phyloP scores from a whole-genome alignment of 1,140 invertebrate species.

The Choristoneura fumiferana region DNA sequence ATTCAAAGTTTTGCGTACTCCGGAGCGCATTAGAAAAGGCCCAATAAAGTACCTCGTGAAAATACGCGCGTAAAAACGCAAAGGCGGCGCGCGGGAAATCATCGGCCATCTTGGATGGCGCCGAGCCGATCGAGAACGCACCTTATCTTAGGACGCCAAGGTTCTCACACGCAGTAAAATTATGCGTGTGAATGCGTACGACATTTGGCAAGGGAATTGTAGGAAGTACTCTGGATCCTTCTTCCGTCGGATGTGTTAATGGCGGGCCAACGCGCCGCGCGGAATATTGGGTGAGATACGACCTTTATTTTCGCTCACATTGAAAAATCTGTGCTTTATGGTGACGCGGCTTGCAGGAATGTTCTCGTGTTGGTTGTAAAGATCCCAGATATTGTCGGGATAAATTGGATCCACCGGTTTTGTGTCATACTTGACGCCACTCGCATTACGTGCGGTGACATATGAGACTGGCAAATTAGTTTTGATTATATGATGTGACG shows the following conservation, averaged over 20 bases:
- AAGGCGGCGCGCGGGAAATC: not conserved
- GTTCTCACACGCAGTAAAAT: not conserved
- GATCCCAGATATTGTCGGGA: slow-evolving; percentile 3
- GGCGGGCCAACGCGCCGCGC: slow-evolving; percentile 5
- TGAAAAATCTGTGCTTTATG: slow-evolving; percentile 1
- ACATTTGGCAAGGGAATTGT: slow-evolving; percentile 21
- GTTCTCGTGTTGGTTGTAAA: not conserved
- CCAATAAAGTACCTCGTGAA: slow-evolving; percentile 17
- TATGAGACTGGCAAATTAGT: too few species aligned
- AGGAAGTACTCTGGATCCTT: slow-evolving; percentile 15
- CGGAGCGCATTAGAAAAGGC: slow-evolving; percentile 20
- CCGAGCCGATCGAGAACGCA: not conserved
- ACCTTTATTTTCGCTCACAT: slow-evolving; percentile 14
- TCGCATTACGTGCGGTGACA: too few species aligned
- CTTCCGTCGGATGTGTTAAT: slow-evolving; percentile 22
- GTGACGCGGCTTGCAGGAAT: not conserved
- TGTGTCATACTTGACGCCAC: too few species aligned
- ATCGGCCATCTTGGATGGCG: not conserved
- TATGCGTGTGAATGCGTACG: slow-evolving; percentile 4
- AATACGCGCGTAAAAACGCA: slow-evolving; percentile 19
- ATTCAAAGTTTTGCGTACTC: slow-evolving; percentile 7
- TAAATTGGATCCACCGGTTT: not conserved
- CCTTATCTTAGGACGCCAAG: not conserved
- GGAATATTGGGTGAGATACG: slow-evolving; percentile 9
- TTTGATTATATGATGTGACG: too few species aligned